These are phyloP conservation scores for Labeo rohita DNA, from an alignment of 2,113 vertebrate species.

Conservation along the genomic window DNA sequence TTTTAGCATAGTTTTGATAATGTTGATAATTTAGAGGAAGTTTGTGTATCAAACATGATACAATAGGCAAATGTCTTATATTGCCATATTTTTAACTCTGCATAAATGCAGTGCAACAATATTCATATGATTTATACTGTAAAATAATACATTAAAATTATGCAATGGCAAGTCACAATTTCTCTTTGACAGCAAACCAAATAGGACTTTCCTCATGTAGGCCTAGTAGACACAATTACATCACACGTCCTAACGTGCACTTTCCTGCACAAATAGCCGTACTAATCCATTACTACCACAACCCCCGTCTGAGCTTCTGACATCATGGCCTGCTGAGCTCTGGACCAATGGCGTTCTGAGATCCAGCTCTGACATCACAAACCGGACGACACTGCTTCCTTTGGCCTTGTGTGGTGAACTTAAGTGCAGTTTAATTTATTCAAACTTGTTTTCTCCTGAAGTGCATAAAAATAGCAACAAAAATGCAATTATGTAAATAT, in stretches of 20 bases:
- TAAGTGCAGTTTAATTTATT: not conserved
- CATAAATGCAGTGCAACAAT: not conserved
- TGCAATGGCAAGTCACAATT: not conserved
- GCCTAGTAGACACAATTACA: constrained; percentile 33
- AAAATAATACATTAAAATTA: not conserved
- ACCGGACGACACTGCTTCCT: constrained; percentile 1
- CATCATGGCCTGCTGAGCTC: constrained; percentile 44
- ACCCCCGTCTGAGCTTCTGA: constrained; percentile 41
- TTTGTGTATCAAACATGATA: too few relatives aligned
- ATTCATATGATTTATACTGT: not conserved
- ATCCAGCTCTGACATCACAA: constrained; percentile 30
- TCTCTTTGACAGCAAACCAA: constrained; percentile 3
- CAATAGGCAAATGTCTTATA: not conserved
- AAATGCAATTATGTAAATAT: not conserved
- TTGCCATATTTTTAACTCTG: not conserved
- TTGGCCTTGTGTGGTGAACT: too few relatives aligned
- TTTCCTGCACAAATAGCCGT: not conserved
- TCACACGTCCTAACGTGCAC: constrained; percentile 37
- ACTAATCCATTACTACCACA: constrained; percentile 49
- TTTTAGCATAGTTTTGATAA: not conserved
- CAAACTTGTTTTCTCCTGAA: not conserved
- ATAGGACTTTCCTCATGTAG: constrained; percentile 34
- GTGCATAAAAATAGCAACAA: not conserved
- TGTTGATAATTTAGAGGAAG: too few relatives aligned
- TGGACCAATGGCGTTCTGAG: constrained; percentile 30